Conservation (phyloP, 1,140 invertebrate genomes). For the Orchestia grillus region DNA sequence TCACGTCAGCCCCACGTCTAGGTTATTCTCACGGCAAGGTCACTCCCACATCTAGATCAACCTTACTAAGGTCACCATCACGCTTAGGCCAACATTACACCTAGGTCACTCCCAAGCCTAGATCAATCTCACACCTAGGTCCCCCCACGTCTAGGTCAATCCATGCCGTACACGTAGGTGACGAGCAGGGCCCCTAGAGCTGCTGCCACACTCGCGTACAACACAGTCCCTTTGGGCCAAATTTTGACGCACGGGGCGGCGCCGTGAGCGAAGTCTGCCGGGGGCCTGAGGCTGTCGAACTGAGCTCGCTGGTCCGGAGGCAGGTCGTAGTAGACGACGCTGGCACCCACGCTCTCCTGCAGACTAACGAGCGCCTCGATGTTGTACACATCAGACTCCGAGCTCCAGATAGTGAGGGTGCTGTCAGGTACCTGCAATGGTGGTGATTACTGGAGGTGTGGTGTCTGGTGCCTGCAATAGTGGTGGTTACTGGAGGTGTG, state of each 20-base stretch:
- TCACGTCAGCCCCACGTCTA: neutral
- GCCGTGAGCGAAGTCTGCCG: neutral
- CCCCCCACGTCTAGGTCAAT: neutral
- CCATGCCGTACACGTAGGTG: neutral
- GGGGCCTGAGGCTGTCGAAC: slow-evolving; percentile 54
- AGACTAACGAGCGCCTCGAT: slow-evolving; percentile 48
- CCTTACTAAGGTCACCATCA: no score
- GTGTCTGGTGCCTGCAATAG: neutral
- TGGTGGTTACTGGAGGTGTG: neutral
- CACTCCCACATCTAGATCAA: no score
- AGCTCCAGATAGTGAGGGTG: slow-evolving; percentile 64
- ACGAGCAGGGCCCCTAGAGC: neutral
- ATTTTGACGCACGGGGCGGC: neutral
- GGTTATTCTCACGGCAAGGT: no score
- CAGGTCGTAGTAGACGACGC: slow-evolving; percentile 61
- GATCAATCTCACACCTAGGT: no score
- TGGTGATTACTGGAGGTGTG: no score
- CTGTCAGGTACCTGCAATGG: slow-evolving; percentile 60
- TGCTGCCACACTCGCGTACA: neutral
- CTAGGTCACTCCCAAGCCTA: no score
- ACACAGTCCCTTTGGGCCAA: slow-evolving; percentile 20
- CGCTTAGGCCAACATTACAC: no score
- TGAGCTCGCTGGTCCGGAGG: slow-evolving; percentile 59
- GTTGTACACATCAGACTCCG: slow-evolving; percentile 57
- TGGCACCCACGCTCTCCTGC: slow-evolving; percentile 58